These are phyloP conservation scores for Piprites chloris DNA, from an alignment of 2,113 vertebrate species.

Conservation along the genomic window DNA sequence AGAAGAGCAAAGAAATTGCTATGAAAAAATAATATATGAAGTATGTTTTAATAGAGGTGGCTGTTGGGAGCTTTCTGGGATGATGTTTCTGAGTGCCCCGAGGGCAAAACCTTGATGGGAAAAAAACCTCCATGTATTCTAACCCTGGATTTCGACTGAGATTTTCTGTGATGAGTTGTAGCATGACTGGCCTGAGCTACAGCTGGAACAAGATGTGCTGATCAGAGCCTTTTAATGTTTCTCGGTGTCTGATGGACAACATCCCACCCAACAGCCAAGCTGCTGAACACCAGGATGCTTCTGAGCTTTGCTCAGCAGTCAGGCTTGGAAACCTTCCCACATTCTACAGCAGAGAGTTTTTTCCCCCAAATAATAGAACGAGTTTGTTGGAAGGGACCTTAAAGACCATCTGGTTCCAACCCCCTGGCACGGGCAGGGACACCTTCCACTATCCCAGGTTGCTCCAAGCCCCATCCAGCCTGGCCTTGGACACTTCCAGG, in stretches of 20 bases:
- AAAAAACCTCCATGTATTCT: background rate
- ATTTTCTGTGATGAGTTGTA: background rate
- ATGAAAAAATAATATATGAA: background rate
- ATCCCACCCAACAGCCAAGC: background rate
- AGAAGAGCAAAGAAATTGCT: background rate
- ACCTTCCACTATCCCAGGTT: accelerated
- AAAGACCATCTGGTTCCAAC: accelerated
- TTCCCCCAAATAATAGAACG: background rate
- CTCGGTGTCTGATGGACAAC: background rate
- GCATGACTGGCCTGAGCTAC: background rate
- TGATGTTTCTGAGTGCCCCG: background rate
- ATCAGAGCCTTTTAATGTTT: background rate
- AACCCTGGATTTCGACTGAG: background rate
- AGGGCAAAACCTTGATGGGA: background rate
- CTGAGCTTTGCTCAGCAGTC: background rate
- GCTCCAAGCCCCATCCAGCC: accelerated
- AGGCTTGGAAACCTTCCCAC: background rate
- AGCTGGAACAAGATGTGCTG: background rate
- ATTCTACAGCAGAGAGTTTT: background rate
- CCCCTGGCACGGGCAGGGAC: background rate
- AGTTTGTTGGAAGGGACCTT: background rate
- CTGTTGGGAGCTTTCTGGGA: background rate
- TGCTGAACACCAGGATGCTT: background rate
- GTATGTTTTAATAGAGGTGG: background rate
- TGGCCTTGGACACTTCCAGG: background rate